These are phyloP conservation scores for Forficula auricularia DNA, from an alignment of 1,140 invertebrate genomes.

Conservation along the genomic window DNA sequence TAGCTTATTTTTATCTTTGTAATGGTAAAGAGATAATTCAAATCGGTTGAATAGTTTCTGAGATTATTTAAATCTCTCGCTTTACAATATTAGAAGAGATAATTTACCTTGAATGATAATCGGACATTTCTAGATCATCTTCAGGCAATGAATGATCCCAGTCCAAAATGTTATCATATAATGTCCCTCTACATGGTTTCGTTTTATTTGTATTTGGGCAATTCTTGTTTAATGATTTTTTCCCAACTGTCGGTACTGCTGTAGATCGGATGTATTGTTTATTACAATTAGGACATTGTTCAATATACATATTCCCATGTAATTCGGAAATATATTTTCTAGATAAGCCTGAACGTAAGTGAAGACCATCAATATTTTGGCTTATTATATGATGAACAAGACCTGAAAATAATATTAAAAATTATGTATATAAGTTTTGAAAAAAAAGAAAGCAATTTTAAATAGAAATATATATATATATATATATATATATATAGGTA, in stretches of 20 bases:
- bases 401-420: slow-evolving; percentile 32
- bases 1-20: no score
- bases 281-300: slow-evolving; percentile 80
- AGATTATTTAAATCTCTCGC: no score
- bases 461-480: no score
- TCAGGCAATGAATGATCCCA: slow-evolving; percentile 93
- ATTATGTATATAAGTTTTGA: no score
- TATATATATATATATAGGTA: no score
- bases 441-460: no score
- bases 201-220: slow-evolving; percentile 44
- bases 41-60: no score
- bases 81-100: no score
- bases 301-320: slow-evolving; percentile 96
- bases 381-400: slow-evolving; percentile 77
- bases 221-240: slow-evolving; percentile 62
- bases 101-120: slow-evolving; percentile 79
- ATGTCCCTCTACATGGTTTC: slow-evolving; percentile 62
- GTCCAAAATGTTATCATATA: slow-evolving; percentile 89
- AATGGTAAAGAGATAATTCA: no score
- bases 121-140: slow-evolving; percentile 68
- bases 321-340: slow-evolving; percentile 73
- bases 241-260: slow-evolving; percentile 75
- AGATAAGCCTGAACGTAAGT: slow-evolving; percentile 73
- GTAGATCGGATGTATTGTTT: slow-evolving; percentile 68
- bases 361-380: slow-evolving; percentile 96